A percentile compares a stretch with the other conserved stretches of the same genome.
phyloP scores from a whole-genome alignment of 2,113 vertebrate genomes.

The Eulemur rufifrons region DNA sequence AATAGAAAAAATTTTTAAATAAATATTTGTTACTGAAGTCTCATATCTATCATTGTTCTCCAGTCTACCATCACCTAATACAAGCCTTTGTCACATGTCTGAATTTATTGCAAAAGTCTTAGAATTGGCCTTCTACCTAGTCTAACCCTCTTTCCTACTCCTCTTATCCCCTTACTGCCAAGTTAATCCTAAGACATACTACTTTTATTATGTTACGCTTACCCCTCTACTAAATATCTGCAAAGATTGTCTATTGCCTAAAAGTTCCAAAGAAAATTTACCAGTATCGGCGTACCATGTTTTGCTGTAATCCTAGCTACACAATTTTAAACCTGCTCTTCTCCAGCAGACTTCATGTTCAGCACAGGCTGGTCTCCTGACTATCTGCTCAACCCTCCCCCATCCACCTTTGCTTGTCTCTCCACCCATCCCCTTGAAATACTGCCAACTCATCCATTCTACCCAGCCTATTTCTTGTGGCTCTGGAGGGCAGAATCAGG shows the following conservation, averaged over 20 bases:
- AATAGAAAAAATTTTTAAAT: neutral
- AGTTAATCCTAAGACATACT: neutral
- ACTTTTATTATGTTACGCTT: neutral
- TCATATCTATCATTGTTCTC: conserved; percentile 6
- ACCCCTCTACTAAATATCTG: conserved; percentile 16
- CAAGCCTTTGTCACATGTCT: neutral
- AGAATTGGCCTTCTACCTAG: neutral
- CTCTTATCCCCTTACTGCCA: neutral
- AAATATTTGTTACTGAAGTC: neutral
- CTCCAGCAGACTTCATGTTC: neutral
- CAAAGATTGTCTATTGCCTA: neutral
- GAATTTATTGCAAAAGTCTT: neutral
- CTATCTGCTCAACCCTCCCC: neutral
- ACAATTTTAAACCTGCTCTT: neutral
- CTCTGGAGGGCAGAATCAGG: conserved; percentile 2
- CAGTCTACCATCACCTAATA: neutral
- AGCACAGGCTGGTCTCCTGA: neutral
- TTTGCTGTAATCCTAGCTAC: neutral
- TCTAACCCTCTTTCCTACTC: neutral
- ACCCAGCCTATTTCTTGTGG: conserved; percentile 5
- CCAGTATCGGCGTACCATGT: neutral
- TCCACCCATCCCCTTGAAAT: neutral
- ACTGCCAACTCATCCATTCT: neutral
- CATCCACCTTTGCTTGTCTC: neutral
- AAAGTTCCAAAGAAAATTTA: conserved; percentile 1